Conservation (phyloP, 2,797 vertebrate species). For the Hafferia zeledoni region DNA sequence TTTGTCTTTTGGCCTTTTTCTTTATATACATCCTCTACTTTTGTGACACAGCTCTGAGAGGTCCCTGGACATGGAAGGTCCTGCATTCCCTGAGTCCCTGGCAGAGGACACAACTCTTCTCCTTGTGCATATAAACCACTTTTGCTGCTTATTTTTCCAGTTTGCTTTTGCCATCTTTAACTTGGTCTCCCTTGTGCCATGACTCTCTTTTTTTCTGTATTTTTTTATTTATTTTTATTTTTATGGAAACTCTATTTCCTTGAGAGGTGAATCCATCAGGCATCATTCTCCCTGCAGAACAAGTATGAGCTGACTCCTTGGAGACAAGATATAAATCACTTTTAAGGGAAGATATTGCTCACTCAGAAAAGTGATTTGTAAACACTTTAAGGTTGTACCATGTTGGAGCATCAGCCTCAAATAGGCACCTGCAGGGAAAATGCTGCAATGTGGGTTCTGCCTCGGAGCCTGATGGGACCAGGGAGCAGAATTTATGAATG, state of each 20-base stretch:
- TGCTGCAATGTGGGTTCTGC: neutral
- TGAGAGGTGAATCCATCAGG: slow-evolving; percentile 15
- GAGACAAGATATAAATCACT: slow-evolving; percentile 10
- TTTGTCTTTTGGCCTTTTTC: neutral
- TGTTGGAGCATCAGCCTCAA: neutral
- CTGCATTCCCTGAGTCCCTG: neutral
- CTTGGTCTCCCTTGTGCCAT: neutral
- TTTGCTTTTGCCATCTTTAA: neutral
- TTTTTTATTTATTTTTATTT: rapidly evolving
- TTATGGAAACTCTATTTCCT: neutral
- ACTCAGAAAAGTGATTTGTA: slow-evolving; percentile 19
- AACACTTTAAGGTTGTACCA: neutral
- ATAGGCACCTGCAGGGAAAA: neutral
- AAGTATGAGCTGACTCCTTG: neutral
- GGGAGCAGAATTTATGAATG: neutral
- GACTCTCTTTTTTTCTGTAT: neutral
- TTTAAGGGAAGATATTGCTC: neutral
- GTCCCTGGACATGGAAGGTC: neutral
- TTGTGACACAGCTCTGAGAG: neutral
- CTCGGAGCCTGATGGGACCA: neutral
- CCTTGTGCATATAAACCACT: neutral
- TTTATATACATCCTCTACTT: rapidly evolving
- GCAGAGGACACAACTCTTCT: neutral
- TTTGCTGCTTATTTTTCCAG: neutral
- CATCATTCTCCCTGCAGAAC: neutral